A percentile compares a stretch with the other conserved stretches of the same genome.
Conservation (phyloP, 1,140 invertebrate species). For the Spodoptera frugiperda region DNA sequence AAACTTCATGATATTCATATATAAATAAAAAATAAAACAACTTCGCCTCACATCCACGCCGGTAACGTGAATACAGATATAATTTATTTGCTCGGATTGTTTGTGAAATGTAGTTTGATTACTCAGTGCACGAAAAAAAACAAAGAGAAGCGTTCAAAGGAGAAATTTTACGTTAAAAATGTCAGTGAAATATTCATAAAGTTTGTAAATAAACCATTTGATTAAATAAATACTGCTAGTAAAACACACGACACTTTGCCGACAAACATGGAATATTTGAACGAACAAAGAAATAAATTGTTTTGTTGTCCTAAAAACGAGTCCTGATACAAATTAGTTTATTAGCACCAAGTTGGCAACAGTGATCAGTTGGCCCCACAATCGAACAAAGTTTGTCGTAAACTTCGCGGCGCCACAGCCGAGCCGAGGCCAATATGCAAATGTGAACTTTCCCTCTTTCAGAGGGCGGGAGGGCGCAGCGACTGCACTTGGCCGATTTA, state of each 20-base stretch:
- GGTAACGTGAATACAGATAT: not conserved
- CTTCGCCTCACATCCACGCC: not conserved
- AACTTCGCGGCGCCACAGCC: constrained; percentile 53
- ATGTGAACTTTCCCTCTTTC: constrained; percentile 82
- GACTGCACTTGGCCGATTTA: constrained; percentile 84
- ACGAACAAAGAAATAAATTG: not conserved
- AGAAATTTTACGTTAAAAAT: not conserved
- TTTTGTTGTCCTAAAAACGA: constrained; percentile 14
- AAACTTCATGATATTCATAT: too few species aligned
- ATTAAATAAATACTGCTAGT: too few species aligned
- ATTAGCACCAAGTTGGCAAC: constrained; percentile 30
- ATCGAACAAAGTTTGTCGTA: constrained; percentile 57
- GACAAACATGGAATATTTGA: too few species aligned
- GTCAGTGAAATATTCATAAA: not conserved
- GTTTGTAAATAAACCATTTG: too few species aligned
- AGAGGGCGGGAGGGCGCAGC: constrained; percentile 54
- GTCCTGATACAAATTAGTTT: constrained; percentile 17
- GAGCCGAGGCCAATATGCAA: constrained; percentile 75
- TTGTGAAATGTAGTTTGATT: constrained; percentile 5
- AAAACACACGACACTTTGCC: too few species aligned
- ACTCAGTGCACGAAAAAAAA: not conserved
- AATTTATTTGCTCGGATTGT: not conserved
- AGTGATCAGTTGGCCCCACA: constrained; percentile 43
- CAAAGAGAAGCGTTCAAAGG: not conserved
- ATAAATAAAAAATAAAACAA: too few species aligned